Evolutionary conservation across 2,888 invertebrate genomes (phyloP), one percentile per base, ranked within the genome.

Genomic region (Drosophila paramelanica): DNA sequence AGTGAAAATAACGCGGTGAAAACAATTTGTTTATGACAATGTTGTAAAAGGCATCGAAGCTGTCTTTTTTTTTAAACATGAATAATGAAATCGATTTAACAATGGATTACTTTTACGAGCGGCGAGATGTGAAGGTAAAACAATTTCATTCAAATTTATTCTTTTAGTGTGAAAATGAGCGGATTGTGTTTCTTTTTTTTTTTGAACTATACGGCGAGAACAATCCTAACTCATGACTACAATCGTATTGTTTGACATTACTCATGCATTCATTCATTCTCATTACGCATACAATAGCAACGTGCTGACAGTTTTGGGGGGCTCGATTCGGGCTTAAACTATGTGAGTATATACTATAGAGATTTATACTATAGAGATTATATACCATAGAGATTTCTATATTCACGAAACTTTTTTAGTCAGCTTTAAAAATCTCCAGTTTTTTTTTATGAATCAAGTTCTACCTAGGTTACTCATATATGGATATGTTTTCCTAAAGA

Each of bases 91-190:
- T 58, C 43, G 66, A 59, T 50, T 59, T 52, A 65, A 80, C 67
- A 70, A 83, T 83, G 83, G 87, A 83, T 71, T 83, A 73, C 84
- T 84, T 77, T 71, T 87, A 77, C 67, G 75, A 81, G 33, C 77
- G 74, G 36, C 60, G 79, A 33, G 83, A 83, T 51, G 52, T 83
- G 49, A 83, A 83, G 83, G 83, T 83, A 83, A 84, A 47, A 39
- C 43, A 47, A 61, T 59, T 10, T 59, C 31, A 59, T 57, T 50
- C 27, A 57, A 66, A 67, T 66, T 25, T 57, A 67, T 67, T 57
- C 38, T 38, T 36, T n/a, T 42, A 49, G 56, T 67, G 66, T 50
- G 42, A 45, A 62, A 27, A 41, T n/a, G 1, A 11, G 31, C 7
- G 36, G 36, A 36, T 36, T 36, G 36, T 13, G 13, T 5, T 36